Conservation (phyloP, 2,113 vertebrate genomes). For the Paralichthys olivaceus region DNA sequence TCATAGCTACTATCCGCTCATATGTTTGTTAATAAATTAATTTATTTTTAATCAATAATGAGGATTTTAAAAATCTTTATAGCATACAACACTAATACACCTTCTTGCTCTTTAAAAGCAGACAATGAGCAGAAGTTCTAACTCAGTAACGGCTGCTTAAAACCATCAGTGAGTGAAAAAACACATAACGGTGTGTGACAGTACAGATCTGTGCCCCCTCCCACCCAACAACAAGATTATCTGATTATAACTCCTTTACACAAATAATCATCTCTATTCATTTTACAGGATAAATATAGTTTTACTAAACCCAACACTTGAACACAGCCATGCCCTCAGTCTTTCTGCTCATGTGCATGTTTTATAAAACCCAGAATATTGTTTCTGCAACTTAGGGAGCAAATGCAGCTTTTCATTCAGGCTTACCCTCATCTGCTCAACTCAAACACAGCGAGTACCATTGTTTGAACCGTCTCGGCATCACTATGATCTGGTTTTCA, state of each 20-base stretch:
- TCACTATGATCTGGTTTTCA: conserved; percentile 79
- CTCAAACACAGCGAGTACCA: conserved; percentile 82
- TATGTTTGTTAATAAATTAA: conserved; percentile 53
- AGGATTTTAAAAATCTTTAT: conserved; percentile 12
- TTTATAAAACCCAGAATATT: background rate
- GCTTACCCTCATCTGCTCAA: background rate
- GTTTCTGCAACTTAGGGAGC: conserved; percentile 1
- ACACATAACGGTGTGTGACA: background rate
- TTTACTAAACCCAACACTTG: background rate
- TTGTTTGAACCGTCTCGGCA: conserved; percentile 89
- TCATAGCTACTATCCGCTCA: conserved; percentile 20
- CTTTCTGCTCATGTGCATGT: conserved; percentile 7
- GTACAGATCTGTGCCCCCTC: conserved; percentile 14
- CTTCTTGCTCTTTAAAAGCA: conserved; percentile 9
- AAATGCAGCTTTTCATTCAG: conserved; percentile 22
- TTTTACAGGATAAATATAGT: conserved; percentile 27
- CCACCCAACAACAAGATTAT: background rate
- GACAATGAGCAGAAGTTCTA: conserved; percentile 8
- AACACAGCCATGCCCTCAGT: background rate
- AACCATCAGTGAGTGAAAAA: conserved; percentile 1
- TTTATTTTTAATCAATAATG: conserved; percentile 7
- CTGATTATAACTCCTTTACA: conserved; percentile 22
- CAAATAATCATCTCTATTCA: conserved; percentile 27
- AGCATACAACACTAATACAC: background rate
- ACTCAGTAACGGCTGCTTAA: conserved; percentile 10